phyloP scores from a whole-genome alignment of 2,888 invertebrate species.

The Drosophila mercatorum region DNA sequence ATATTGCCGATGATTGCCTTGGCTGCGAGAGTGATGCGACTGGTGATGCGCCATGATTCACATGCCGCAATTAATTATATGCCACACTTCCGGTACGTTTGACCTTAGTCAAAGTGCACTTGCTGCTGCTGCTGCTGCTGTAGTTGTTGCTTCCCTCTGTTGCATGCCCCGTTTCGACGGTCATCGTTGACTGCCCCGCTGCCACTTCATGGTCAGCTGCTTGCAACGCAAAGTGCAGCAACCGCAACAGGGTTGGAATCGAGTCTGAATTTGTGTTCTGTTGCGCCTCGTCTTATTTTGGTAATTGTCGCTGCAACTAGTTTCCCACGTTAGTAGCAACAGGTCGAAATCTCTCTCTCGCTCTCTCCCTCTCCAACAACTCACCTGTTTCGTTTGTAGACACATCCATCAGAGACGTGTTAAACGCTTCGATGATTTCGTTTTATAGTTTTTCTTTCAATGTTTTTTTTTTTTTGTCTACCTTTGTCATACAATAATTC shows the following conservation, averaged over 20 bases:
- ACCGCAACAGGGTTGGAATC: conserved; percentile 44
- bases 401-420: conserved; percentile 48
- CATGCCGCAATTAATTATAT: conserved; percentile 63
- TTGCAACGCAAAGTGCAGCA: conserved; percentile 22
- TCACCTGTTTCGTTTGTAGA: conserved; percentile 39
- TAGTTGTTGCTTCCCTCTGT: conserved; percentile 27
- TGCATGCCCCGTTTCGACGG: conserved; percentile 39
- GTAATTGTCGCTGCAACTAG: conserved; percentile 38
- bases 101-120: conserved; percentile 15
- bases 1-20: conserved; percentile 24
- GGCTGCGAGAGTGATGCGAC: conserved; percentile 19
- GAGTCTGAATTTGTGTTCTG: conserved; percentile 1
- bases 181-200: conserved; percentile 44
- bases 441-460: conserved; percentile 14
- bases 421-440: conserved; percentile 59
- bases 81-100: conserved; percentile 51
- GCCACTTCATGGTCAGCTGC: conserved; percentile 62
- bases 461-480: background rate
- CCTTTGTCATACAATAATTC: conserved; percentile 65
- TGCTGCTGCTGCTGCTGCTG: conserved; percentile 4
- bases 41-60: conserved; percentile 27
- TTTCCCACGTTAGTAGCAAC: conserved; percentile 58
- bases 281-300: conserved; percentile 26
- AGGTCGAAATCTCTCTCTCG: conserved; percentile 15
- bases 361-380: background rate